Base-by-base conservation (phyloP, 2,888 invertebrate genomes). In the Heliothis peltigera region DNA sequence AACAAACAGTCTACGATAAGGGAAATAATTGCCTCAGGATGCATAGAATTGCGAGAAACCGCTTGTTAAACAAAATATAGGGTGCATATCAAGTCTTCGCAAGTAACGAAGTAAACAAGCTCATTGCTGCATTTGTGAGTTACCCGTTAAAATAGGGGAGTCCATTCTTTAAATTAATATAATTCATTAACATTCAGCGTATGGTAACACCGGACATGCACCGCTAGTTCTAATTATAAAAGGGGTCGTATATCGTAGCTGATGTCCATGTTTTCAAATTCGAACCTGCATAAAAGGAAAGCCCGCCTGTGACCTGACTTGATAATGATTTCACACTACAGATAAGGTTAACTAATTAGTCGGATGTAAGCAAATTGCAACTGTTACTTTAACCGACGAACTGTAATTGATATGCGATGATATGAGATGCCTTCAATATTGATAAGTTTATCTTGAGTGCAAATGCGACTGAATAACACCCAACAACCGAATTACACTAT, bases 181-280 rank as follows among this genome's bases (percentile, higher is more conserved):
- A 18, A 39, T 46, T 54, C 15, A 56, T 72, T 64, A 18, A 58
- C 12, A 72, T 70, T 67, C 56, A 64, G 64, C 47, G 66, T 39
- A 51, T 59, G 25, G 47, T 55, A 52, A 39, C 57, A 70, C 78
- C 80, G 79, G 78, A 80, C 42, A 64, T 70, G 61, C 46, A 74
- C 80, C 80, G 78, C 59, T 75, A 75, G 22, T 39, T 79, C 70
- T 56, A 70, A 51, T 70, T 54, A 22, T 58, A 63, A 62, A 75
- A 61, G 70, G 47, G 51, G 44, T 52, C 51, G 17, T 46, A 53
- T 22, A 39, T 52, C 42, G 57, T 56, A 53, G 32, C 42, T 42
- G 32, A 39, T 61, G 63, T 70, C 64, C 61, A 72, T 55, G 57
- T 70, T 69, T 55, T 61, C 49, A 64, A 42, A 35, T 42, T 28